Evolutionary conservation across 2,113 vertebrate genomes (phyloP).

Genomic region (Hippolais icterina): DNA sequence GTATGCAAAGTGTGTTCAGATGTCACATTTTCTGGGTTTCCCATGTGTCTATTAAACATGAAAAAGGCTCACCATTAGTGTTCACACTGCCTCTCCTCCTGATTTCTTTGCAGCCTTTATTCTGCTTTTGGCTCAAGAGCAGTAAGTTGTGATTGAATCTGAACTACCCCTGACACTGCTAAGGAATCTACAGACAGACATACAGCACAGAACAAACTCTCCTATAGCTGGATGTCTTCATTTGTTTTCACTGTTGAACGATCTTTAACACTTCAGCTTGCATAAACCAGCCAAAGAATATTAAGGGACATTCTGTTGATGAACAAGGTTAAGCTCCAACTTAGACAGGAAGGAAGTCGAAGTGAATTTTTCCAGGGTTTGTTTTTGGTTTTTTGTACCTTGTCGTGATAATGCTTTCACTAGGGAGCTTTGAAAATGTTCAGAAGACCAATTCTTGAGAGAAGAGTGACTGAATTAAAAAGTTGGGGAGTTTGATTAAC

Average conservation of each 20-base stretch:
- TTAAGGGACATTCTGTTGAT: not conserved
- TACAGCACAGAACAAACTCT: not conserved
- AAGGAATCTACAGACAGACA: not conserved
- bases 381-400: not conserved
- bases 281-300: not conserved
- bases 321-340: not conserved
- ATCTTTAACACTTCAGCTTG: not conserved
- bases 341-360: not conserved
- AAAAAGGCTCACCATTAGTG: not conserved
- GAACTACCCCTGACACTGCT: accelerated
- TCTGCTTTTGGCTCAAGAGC: not conserved
- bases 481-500: not conserved
- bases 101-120: not conserved
- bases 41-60: not conserved
- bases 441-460: not conserved
- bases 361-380: not conserved
- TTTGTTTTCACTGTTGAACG: not conserved
- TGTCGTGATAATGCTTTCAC: not conserved
- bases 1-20: not conserved
- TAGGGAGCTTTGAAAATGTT: not conserved
- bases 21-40: not conserved
- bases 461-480: not conserved
- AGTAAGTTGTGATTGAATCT: not conserved
- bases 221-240: not conserved
- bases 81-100: not conserved